phyloP scores from a whole-genome alignment of 2,113 vertebrate species.

The Cavia aperea region DNA sequence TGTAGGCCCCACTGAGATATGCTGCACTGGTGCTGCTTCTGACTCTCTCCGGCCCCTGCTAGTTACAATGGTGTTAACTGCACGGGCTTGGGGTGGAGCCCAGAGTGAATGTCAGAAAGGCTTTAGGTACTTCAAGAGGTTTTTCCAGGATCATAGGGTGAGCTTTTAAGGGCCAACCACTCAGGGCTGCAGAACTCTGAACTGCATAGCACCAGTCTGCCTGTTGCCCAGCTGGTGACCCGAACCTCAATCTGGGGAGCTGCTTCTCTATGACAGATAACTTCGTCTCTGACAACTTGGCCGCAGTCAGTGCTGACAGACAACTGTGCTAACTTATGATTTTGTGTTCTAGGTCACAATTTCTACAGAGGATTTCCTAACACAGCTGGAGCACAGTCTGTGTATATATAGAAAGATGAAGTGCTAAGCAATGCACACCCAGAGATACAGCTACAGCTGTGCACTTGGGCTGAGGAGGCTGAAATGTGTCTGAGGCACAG shows the following conservation, averaged over 20 bases:
- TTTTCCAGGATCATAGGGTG: background rate
- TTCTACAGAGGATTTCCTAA: conserved; percentile 73
- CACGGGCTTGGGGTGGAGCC: background rate
- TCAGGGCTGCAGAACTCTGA: conserved; percentile 42
- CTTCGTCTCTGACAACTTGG: conserved; percentile 64
- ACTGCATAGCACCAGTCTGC: conserved; percentile 21
- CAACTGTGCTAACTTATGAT: conserved; percentile 70
- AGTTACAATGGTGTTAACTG: background rate
- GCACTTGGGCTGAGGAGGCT: conserved; percentile 61
- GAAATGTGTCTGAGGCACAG: conserved; percentile 59
- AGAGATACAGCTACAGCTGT: conserved; percentile 41
- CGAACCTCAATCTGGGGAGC: conserved; percentile 59
- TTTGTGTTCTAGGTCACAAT: conserved; percentile 70
- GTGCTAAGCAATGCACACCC: conserved; percentile 57
- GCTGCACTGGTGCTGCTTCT: background rate
- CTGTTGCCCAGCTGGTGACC: conserved; percentile 54
- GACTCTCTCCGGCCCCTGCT: background rate
- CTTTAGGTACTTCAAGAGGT: conserved; percentile 16
- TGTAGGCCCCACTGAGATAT: background rate
- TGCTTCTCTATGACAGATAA: conserved; percentile 64
- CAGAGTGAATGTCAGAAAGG: conserved; percentile 6
- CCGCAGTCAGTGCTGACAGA: conserved; percentile 48
- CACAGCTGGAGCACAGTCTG: conserved; percentile 62
- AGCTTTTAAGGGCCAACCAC: background rate
- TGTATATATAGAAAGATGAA: conserved; percentile 62